Evolutionary conservation across 2,113 vertebrate species (phyloP).

Genomic region (Myotis brandtii): DNA sequence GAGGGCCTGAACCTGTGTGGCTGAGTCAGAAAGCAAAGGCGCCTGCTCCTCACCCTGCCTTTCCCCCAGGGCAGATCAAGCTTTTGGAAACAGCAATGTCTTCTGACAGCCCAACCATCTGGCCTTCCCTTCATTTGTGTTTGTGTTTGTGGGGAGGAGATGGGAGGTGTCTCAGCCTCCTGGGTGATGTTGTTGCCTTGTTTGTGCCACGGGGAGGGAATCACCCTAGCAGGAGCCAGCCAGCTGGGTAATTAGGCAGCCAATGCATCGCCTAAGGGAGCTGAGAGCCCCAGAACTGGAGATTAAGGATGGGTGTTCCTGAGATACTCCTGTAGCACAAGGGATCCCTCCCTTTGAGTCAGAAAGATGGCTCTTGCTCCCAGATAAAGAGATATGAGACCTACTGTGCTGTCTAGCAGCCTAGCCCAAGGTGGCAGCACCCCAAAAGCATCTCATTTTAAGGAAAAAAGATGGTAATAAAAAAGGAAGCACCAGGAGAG

Average conservation of each 20-base stretch:
- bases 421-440: neutral
- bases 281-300: neutral
- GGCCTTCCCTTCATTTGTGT: neutral
- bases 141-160: neutral
- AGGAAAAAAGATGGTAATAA: neutral
- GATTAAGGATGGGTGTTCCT: neutral
- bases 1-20: neutral
- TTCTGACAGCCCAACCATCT: conserved; percentile 43
- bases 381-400: neutral
- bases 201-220: neutral
- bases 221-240: neutral
- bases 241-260: neutral
- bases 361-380: neutral
- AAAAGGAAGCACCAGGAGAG: neutral
- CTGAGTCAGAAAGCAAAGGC: neutral
- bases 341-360: neutral
- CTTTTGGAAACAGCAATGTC: neutral
- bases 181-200: neutral
- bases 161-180: neutral
- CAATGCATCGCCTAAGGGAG: neutral
- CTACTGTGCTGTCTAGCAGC: neutral
- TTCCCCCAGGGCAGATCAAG: neutral
- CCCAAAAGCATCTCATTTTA: neutral
- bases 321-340: neutral
- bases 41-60: neutral